Percentiles rank a stretch among this genome's conserved stretches.
Evolutionary conservation across 1,140 invertebrate species (phyloP).

Genomic region (Calephelis virginiensis): DNA sequence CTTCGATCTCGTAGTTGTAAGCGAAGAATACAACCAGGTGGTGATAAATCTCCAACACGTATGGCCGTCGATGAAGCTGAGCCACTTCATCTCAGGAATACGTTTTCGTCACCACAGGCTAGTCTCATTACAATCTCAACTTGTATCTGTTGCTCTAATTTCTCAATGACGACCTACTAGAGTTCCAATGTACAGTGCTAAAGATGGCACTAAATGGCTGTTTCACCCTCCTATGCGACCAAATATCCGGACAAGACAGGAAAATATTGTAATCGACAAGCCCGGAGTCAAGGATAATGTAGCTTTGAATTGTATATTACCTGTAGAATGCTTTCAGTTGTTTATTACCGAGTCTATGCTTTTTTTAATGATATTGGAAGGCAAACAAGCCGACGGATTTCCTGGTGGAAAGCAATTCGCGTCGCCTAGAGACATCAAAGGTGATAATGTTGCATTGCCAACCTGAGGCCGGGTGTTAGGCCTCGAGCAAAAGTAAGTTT

Average conservation of each 20-base stretch:
- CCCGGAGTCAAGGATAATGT: no score
- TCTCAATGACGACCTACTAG: constrained; percentile 24
- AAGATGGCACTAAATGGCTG: constrained; percentile 32
- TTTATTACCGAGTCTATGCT: no score
- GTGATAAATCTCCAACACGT: constrained; percentile 20
- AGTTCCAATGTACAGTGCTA: constrained; percentile 31
- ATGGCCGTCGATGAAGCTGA: constrained; percentile 27
- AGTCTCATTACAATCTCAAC: constrained; percentile 26
- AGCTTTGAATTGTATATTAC: no score
- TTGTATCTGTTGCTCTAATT: constrained; percentile 25
- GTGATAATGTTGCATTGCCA: no score
- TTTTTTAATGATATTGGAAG: no score
- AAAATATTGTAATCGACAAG: constrained; percentile 21
- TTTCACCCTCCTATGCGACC: constrained; percentile 26
- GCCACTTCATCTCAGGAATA: constrained; percentile 22
- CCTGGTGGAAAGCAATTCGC: no score
- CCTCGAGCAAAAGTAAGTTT: no score
- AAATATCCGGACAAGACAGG: constrained; percentile 30
- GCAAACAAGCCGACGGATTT: no score
- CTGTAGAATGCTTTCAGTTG: no score
- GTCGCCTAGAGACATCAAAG: no score
- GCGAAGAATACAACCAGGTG: constrained; percentile 9
- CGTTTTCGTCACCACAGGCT: constrained; percentile 22
- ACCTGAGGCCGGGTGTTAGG: no score
- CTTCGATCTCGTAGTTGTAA: constrained; percentile 4